Evolutionary conservation across 2,113 vertebrate genomes (phyloP), one percentile per base, ranked within the genome.

Genomic region (Pyxicephalus adspersus): DNA sequence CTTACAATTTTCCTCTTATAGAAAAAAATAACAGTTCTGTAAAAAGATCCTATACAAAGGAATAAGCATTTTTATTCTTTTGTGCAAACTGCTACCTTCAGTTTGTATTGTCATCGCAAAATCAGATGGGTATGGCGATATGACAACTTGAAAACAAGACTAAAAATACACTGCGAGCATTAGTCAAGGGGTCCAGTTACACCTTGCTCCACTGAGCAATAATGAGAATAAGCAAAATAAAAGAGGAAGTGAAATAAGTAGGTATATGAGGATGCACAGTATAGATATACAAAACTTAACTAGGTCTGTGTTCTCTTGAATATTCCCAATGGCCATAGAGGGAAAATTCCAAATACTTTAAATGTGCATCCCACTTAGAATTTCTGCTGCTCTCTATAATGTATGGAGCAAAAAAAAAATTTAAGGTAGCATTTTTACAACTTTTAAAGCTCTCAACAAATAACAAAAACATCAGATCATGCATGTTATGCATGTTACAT

Each of bases 71-170:
- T 79, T 25, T 65, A 68, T 57, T 68, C 65, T 68, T 67, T 76
- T 79, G 64, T 68, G 77, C 64, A 58, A 79, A 68, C 52, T 79
- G 77, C 54, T 68, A 79, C 77, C 54, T 68, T 79, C 77, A 79
- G 22, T 68, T 79, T 68, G 31, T 54, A 79, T 79, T 68, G 64
- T 66, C 52, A 68, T 79, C 77, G 68, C 54, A 79, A 55, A 68
- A 60, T 79, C 64, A 68, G 65, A 79, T 70, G 31, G 29, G 65
- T 67, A 68, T 70, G 52, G 52, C 34, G 31, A 68, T 79, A 55
- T 70, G 76, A 67, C 76, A 78, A 78, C 76, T 31, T 55, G 60
- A 77, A 65, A 77, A 65, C 63, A 78, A 25, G 64, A 79, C 52
- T 79, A 79, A 68, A 79, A 79, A 78, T 78, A 78, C 52, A 78